phyloP scores from a whole-genome alignment of 2,113 vertebrate species.

The Hippocampus abdominalis region DNA sequence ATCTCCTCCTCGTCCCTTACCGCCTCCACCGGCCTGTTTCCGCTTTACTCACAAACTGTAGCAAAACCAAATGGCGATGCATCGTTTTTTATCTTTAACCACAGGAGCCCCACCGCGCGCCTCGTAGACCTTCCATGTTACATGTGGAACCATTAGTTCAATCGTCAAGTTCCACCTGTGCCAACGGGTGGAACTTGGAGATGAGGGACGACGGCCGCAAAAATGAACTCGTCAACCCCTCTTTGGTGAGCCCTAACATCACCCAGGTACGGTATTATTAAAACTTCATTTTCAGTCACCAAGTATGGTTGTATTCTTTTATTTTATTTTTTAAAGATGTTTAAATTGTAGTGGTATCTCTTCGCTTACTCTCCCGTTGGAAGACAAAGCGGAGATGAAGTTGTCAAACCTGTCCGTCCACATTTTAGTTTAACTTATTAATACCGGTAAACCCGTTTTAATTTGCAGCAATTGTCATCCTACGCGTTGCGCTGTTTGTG shows the following conservation, averaged over 20 bases:
- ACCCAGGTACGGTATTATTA: slow-evolving; percentile 40
- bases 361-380: not conserved
- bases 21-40: slow-evolving; percentile 24
- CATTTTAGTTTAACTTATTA: slow-evolving; percentile 16
- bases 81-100: not conserved
- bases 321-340: too few species aligned
- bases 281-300: not conserved
- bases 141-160: slow-evolving; percentile 9
- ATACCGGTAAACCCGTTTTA: not conserved
- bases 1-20: too few species aligned
- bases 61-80: not conserved
- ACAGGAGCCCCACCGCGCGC: not conserved
- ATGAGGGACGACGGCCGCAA: slow-evolving; percentile 63
- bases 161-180: slow-evolving; percentile 17
- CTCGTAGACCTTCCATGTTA: not conserved
- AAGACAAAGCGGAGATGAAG: slow-evolving; percentile 9
- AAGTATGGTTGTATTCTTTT: not conserved
- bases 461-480: too few species aligned
- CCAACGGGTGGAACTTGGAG: slow-evolving; percentile 30
- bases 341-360: not conserved
- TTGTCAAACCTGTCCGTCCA: slow-evolving; percentile 52
- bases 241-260: slow-evolving; percentile 22
- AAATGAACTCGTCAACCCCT: slow-evolving; percentile 35
- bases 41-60: not conserved
- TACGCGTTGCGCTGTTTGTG: not conserved